A percentile compares a stretch with the other conserved stretches of the same genome.
These are phyloP conservation scores for Sebastes aleutianus DNA, from an alignment of 2,797 vertebrate genomes.

Conservation along the genomic window DNA sequence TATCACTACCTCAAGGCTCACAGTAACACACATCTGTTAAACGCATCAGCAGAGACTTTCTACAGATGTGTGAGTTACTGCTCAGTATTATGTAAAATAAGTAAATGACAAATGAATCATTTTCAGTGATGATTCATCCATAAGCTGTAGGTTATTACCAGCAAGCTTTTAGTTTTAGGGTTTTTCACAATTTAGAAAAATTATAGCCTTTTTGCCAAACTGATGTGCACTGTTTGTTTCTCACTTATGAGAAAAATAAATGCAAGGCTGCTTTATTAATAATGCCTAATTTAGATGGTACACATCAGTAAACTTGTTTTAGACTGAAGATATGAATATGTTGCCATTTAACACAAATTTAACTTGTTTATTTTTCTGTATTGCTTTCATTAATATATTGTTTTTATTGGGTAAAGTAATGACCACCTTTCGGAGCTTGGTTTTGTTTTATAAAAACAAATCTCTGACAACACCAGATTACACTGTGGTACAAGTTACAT, in stretches of 20 bases:
- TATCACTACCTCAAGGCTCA: slow-evolving; percentile 68
- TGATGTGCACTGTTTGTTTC: slow-evolving; percentile 32
- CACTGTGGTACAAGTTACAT: slow-evolving; percentile 11
- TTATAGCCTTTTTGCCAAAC: slow-evolving; percentile 5
- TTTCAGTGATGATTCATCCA: neutral
- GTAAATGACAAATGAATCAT: neutral
- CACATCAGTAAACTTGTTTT: slow-evolving; percentile 6
- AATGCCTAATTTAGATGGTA: neutral
- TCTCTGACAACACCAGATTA: neutral
- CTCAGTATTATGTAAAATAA: neutral
- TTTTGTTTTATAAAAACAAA: neutral
- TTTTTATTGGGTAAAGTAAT: neutral
- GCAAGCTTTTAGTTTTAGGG: slow-evolving; percentile 11
- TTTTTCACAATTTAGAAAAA: slow-evolving; percentile 6
- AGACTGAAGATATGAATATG: slow-evolving; percentile 11
- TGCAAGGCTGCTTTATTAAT: neutral
- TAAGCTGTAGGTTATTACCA: neutral
- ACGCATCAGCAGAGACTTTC: slow-evolving; percentile 21
- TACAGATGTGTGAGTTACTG: neutral
- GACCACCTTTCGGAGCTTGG: neutral
- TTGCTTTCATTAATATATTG: slow-evolving; percentile 31
- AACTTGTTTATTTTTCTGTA: slow-evolving; percentile 16
- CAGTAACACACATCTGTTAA: slow-evolving; percentile 34
- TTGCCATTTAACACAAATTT: neutral
- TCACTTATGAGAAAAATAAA: neutral